A percentile compares a stretch with the other conserved stretches of the same genome.
Conservation (phyloP, 2,113 vertebrate species). For the Varanus salvator region DNA sequence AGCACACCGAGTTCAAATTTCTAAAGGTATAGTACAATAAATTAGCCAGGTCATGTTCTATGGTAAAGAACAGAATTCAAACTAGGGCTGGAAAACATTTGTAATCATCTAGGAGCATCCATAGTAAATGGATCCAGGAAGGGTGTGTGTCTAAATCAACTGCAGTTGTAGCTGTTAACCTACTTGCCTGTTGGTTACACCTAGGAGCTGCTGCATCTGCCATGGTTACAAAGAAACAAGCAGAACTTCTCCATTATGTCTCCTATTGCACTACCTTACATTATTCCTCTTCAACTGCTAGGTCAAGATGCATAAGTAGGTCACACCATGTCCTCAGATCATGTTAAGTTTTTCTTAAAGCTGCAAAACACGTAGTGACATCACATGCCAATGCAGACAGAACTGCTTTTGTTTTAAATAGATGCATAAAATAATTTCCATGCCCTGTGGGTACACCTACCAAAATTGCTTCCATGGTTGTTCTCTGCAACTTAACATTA, state of each 20-base stretch:
- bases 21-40: slow-evolving; percentile 13
- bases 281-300: neutral
- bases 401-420: neutral
- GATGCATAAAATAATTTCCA: neutral
- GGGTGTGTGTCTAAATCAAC: neutral
- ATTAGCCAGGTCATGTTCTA: neutral
- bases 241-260: too few species aligned
- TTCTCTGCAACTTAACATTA: too few species aligned
- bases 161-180: neutral
- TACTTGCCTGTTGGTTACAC: neutral
- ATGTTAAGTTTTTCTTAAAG: neutral
- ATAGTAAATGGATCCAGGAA: neutral
- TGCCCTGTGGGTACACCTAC: neutral
- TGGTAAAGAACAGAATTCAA: neutral
- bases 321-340: neutral
- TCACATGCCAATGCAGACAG: neutral
- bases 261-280: neutral
- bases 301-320: neutral
- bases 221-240: neutral
- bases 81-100: neutral
- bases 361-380: neutral
- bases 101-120: neutral
- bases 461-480: too few species aligned
- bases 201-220: neutral
- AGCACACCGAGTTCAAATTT: slow-evolving; percentile 22